phyloP scores from a whole-genome alignment of 2,888 invertebrate species.

The Temnothorax unifasciatus region DNA sequence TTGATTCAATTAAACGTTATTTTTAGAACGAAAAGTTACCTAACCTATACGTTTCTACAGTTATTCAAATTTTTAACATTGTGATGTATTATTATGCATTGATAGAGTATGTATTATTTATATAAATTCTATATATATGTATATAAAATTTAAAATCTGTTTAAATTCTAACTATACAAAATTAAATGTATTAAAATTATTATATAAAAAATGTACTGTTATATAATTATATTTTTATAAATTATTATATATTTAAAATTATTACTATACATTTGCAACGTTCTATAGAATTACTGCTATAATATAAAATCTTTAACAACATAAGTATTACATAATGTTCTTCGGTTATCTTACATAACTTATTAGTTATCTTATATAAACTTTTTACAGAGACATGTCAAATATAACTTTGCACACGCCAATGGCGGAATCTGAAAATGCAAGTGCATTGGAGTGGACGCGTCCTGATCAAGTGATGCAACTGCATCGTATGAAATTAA shows the following conservation, averaged over 20 bases:
- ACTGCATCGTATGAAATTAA: constrained; percentile 91
- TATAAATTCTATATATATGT: too few species aligned
- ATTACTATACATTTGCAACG: neutral
- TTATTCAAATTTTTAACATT: too few species aligned
- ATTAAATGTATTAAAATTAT: neutral
- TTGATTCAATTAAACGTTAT: too few species aligned
- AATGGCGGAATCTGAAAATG: constrained; percentile 66
- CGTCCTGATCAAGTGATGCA: constrained; percentile 90
- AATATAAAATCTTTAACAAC: neutral
- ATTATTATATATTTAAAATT: neutral
- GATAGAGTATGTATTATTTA: too few species aligned
- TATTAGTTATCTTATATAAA: neutral
- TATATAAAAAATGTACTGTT: too few species aligned
- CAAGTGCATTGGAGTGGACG: constrained; percentile 86
- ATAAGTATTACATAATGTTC: neutral
- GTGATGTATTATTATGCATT: too few species aligned
- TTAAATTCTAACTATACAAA: neutral
- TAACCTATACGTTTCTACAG: too few species aligned
- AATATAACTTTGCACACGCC: constrained; percentile 7
- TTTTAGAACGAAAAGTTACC: too few species aligned
- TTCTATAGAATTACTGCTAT: neutral
- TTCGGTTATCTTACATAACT: neutral
- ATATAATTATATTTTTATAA: too few species aligned
- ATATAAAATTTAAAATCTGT: neutral
- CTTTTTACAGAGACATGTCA: constrained; percentile 44